A percentile compares a stretch with the other conserved stretches of the same genome.
phyloP scores from a whole-genome alignment of 1,140 invertebrate species.

The Pristionchus pacificus region DNA sequence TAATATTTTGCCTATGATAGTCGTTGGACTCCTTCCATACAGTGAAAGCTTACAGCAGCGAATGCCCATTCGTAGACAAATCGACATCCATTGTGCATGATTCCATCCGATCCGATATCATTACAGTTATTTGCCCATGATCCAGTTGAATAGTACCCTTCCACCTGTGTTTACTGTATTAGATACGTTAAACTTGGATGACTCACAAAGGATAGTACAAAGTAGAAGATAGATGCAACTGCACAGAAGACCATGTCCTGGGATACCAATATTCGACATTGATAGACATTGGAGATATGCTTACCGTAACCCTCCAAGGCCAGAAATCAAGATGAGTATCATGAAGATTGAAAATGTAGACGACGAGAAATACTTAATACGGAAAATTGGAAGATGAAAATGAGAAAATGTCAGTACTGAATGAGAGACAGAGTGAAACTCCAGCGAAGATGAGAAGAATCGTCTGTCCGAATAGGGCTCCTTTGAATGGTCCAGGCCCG shows the following conservation, averaged over 20 bases:
- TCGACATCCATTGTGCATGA: constrained; percentile 56
- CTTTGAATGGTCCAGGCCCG: constrained; percentile 56
- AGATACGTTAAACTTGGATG: too few relatives aligned
- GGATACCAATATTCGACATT: not conserved
- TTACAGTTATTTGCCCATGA: constrained; percentile 57
- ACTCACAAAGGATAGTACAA: constrained; percentile 43
- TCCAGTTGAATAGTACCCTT: constrained; percentile 54
- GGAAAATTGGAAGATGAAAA: too few relatives aligned
- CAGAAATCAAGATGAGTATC: constrained; percentile 50
- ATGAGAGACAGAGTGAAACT: constrained; percentile 48
- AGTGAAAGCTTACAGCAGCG: constrained; percentile 44
- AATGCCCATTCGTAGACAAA: constrained; percentile 56
- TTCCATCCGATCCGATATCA: constrained; percentile 47
- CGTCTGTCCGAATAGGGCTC: constrained; percentile 53
- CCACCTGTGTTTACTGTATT: too few relatives aligned
- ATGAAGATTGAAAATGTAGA: constrained; percentile 51
- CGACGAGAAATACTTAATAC: constrained; percentile 52
- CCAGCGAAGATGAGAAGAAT: constrained; percentile 48
- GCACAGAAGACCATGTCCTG: constrained; percentile 48
- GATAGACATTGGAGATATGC: constrained; percentile 12
- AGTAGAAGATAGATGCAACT: constrained; percentile 40
- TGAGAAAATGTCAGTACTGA: too few relatives aligned
- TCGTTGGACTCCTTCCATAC: not conserved
- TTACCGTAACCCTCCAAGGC: constrained; percentile 45
- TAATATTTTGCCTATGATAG: not conserved